Evolutionary conservation across 2,113 vertebrate genomes (phyloP).

Genomic region (Opisthocomus hoazin): DNA sequence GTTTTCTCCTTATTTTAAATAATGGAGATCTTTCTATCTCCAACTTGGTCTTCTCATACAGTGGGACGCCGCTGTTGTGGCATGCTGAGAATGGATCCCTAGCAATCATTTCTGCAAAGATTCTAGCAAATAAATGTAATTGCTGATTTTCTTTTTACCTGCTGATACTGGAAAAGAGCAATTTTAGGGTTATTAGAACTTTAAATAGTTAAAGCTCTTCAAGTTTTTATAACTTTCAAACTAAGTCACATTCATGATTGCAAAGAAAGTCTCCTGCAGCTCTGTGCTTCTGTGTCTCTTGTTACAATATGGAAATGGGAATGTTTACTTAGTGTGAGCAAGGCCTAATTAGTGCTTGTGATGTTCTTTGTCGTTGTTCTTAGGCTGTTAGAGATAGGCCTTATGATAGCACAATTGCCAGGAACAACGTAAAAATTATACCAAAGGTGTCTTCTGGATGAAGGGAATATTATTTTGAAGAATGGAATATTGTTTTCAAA

Average conservation of each 20-base stretch:
- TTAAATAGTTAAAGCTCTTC: neutral
- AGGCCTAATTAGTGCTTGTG: neutral
- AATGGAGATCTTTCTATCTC: neutral
- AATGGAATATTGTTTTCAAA: neutral
- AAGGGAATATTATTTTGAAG: neutral
- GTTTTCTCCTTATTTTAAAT: neutral
- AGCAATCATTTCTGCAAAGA: neutral
- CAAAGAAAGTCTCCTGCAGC: neutral
- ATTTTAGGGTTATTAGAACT: neutral
- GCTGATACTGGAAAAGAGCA: neutral
- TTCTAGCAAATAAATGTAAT: neutral
- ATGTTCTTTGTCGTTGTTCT: fast-evolving
- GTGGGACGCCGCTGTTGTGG: neutral
- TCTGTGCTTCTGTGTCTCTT: neutral
- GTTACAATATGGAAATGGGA: too few relatives aligned
- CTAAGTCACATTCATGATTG: neutral
- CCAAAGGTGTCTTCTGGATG: neutral
- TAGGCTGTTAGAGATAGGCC: neutral
- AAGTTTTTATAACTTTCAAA: neutral
- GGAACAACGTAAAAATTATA: neutral
- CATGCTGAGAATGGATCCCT: neutral
- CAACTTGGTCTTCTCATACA: neutral
- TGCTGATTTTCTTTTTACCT: neutral
- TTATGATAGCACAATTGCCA: neutral
- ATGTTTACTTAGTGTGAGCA: neutral